A percentile compares a stretch with the other conserved stretches of the same genome.
Evolutionary conservation across 92 coral and sea anemone genomes (phyloP).

Genomic region (Metridium senile): DNA sequence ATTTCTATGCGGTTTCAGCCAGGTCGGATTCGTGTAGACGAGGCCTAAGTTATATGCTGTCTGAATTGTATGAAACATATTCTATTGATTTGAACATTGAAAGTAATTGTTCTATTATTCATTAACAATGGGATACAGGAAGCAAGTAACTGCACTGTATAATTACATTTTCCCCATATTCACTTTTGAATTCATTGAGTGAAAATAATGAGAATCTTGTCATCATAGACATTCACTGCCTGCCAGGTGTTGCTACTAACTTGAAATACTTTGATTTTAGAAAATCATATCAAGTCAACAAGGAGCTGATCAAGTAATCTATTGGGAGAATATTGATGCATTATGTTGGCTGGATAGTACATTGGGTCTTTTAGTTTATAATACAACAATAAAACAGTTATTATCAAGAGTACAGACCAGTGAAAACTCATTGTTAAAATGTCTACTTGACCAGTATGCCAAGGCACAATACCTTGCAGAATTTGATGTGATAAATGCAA

Average conservation of each 20-base stretch:
- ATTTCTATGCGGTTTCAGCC: too few relatives aligned
- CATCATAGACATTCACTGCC: too few relatives aligned
- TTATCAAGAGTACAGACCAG: conserved; percentile 11
- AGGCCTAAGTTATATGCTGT: too few relatives aligned
- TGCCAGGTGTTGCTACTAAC: too few relatives aligned
- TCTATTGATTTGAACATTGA: too few relatives aligned
- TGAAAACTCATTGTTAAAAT: conserved; percentile 46
- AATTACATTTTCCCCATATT: background rate
- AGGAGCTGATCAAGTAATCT: conserved; percentile 20
- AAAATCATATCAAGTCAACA: background rate
- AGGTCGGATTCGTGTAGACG: too few relatives aligned
- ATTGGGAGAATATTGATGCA: conserved; percentile 83
- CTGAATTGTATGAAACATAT: too few relatives aligned
- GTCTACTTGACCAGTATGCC: conserved; percentile 34
- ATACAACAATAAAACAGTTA: conserved; percentile 59
- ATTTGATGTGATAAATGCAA: conserved; percentile 41
- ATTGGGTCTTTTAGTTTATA: conserved; percentile 73
- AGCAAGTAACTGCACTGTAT: background rate
- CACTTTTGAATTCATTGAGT: too few relatives aligned
- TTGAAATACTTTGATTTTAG: background rate
- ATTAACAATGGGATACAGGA: background rate
- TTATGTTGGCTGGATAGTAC: conserved; percentile 88
- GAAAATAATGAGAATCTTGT: too few relatives aligned
- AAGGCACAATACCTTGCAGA: conserved; percentile 60
- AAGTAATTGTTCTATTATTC: background rate